Evolutionary conservation across 1,140 invertebrate species (phyloP).

Genomic region (Heliothis virescens): DNA sequence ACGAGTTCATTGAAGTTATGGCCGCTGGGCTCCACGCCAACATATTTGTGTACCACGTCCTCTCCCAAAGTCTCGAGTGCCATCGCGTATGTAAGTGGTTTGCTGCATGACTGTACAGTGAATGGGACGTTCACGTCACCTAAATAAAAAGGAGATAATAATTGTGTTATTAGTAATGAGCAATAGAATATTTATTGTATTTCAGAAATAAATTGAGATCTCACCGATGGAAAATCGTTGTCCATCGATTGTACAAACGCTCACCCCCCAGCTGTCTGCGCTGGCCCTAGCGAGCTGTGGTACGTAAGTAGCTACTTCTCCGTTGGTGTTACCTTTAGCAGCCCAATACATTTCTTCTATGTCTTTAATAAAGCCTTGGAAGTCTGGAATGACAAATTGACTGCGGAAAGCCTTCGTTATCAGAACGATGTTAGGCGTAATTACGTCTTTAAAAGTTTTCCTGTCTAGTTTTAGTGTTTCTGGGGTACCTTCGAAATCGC

Average conservation of each 20-base stretch:
- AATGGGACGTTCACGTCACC: slow-evolving; percentile 96
- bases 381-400: slow-evolving; percentile 98
- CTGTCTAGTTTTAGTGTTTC: slow-evolving; percentile 95
- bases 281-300: slow-evolving; percentile 96
- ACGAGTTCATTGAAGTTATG: slow-evolving; percentile 98
- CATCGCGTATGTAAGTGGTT: slow-evolving; percentile 98
- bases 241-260: slow-evolving; percentile 97
- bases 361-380: slow-evolving; percentile 94
- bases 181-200: neutral
- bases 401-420: slow-evolving; percentile 97
- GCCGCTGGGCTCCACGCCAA: slow-evolving; percentile 98
- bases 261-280: slow-evolving; percentile 96
- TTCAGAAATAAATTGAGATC: slow-evolving; percentile 1
- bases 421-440: slow-evolving; percentile 95
- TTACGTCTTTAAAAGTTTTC: slow-evolving; percentile 94
- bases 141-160: slow-evolving; percentile 48
- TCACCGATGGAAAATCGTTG: slow-evolving; percentile 95
- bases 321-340: slow-evolving; percentile 94
- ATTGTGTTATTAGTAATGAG: neutral
- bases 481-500: slow-evolving; percentile 90
- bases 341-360: slow-evolving; percentile 98
- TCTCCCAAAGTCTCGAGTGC: slow-evolving; percentile 96
- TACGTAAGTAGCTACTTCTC: slow-evolving; percentile 97
- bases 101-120: slow-evolving; percentile 98
- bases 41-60: slow-evolving; percentile 97